Conservation (phyloP, 2,113 vertebrate genomes). For the Lycocorax pyrrhopterus region DNA sequence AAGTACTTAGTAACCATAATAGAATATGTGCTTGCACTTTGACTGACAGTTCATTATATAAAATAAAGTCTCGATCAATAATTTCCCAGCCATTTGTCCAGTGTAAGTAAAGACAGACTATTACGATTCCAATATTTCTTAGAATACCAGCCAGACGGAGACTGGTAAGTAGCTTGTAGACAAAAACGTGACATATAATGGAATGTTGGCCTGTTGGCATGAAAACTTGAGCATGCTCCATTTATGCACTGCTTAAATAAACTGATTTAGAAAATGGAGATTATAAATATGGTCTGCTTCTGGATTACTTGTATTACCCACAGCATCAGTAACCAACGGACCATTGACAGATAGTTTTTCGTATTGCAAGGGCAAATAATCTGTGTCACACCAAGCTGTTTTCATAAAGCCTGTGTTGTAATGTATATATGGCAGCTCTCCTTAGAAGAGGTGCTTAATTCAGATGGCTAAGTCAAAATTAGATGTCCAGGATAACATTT, state of each 20-base stretch:
- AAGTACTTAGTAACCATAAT: background rate
- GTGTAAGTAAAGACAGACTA: background rate
- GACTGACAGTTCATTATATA: background rate
- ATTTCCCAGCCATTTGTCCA: background rate
- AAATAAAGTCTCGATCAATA: background rate
- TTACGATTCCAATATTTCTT: background rate
- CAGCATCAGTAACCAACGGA: background rate
- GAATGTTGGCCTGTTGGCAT: background rate
- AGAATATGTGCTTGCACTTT: background rate
- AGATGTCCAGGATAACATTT: background rate
- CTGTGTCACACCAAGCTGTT: background rate
- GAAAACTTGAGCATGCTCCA: background rate
- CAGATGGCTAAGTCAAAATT: background rate
- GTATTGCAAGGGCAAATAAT: background rate
- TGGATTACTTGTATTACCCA: background rate
- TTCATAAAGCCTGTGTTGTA: background rate
- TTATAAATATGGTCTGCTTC: background rate
- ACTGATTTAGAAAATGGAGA: background rate
- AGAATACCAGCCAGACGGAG: background rate
- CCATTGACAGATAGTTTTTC: background rate
- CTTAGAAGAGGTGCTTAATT: background rate
- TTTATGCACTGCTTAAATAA: background rate
- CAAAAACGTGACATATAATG: background rate
- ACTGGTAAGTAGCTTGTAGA: background rate
- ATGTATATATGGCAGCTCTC: rapidly evolving